phyloP scores from a whole-genome alignment of 2,888 invertebrate genomes.

The Uloborus plumipes region DNA sequence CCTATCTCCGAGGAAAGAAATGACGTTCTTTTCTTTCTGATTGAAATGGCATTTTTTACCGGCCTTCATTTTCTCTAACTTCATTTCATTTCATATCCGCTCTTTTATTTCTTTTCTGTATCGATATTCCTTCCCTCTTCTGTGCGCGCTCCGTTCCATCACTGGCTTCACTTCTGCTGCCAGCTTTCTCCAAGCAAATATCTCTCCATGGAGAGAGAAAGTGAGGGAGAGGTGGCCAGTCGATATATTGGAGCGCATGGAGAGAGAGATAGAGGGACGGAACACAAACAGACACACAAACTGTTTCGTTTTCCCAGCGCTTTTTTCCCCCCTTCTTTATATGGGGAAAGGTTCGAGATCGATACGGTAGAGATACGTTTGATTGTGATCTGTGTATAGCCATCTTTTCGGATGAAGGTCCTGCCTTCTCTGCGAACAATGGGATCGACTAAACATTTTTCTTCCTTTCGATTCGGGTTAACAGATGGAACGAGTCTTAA shows the following conservation, averaged over 20 bases:
- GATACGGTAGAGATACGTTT: constrained; percentile 34
- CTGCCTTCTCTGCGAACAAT: no score
- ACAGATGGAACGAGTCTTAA: no score
- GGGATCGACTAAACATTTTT: no score
- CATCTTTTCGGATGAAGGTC: no score
- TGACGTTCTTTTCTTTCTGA: constrained; percentile 4
- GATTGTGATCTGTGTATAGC: constrained; percentile 40
- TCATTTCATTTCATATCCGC: constrained; percentile 50
- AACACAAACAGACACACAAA: constrained; percentile 16
- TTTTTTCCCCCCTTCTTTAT: constrained; percentile 3
- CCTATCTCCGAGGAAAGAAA: no score
- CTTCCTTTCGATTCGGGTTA: no score
- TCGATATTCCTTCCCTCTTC: constrained; percentile 7
- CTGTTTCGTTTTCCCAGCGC: constrained; percentile 17
- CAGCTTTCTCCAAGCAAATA: no score
- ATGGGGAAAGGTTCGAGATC: constrained; percentile 6
- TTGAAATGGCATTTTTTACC: constrained; percentile 29
- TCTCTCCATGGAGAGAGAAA: no score
- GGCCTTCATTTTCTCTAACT: constrained; percentile 7
- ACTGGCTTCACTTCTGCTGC: neutral
- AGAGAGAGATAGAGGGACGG: constrained; percentile 12
- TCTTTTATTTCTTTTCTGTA: neutral
- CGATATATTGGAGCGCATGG: constrained; percentile 43
- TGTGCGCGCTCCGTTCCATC: constrained; percentile 23
- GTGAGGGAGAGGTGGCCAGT: constrained; percentile 15